These are phyloP conservation scores for Cancer borealis DNA, from an alignment of 2,888 invertebrate genomes.

Conservation along the genomic window DNA sequence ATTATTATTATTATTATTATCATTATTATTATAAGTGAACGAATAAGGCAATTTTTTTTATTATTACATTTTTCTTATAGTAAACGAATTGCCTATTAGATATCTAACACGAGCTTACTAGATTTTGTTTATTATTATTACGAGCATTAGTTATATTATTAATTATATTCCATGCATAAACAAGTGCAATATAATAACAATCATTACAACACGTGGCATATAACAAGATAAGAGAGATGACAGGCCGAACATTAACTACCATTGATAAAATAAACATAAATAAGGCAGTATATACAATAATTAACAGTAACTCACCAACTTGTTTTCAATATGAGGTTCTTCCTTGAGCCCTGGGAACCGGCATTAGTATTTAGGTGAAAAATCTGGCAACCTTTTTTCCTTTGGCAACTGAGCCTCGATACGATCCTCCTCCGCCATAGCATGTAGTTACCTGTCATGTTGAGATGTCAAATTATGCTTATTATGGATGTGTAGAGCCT, in stretches of 20 bases:
- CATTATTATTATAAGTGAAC: no score
- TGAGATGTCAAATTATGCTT: neutral
- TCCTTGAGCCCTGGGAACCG: neutral
- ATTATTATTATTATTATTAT: no score
- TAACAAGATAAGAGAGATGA: neutral
- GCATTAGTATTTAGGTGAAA: neutral
- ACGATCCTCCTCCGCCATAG: neutral
- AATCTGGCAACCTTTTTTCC: neutral
- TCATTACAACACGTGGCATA: neutral
- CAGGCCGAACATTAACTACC: neutral
- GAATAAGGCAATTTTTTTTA: no score
- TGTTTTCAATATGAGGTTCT: neutral
- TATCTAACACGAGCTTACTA: no score
- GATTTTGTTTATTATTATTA: no score
- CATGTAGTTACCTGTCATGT: constrained; percentile 10
- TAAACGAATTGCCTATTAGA: no score
- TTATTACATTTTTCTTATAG: no score
- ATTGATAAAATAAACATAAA: neutral
- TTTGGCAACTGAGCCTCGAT: neutral
- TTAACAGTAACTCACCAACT: neutral
- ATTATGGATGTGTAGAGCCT: neutral
- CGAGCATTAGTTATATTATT: no score
- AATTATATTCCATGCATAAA: no score
- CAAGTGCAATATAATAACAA: neutral
- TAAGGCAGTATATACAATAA: neutral